Evolutionary conservation across 2,888 invertebrate genomes (phyloP).

Genomic region (Athetis lepigone): DNA sequence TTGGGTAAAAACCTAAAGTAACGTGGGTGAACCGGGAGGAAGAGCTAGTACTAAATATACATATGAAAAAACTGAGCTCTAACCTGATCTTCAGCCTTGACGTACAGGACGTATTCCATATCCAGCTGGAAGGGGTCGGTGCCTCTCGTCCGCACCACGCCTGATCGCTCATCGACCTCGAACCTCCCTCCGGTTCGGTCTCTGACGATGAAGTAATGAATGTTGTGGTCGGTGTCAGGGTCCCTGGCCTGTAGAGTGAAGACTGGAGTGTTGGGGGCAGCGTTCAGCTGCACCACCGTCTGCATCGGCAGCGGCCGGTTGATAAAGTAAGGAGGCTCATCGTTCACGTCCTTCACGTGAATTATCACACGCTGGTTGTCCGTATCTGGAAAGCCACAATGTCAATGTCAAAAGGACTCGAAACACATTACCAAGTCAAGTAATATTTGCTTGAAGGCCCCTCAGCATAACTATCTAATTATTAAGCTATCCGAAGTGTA

Average conservation of each 20-base stretch:
- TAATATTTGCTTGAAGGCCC: conserved; percentile 31
- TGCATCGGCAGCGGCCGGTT: conserved; percentile 99
- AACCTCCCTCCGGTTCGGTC: conserved; percentile 95
- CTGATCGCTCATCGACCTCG: conserved; percentile 97
- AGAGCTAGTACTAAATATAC: conserved; percentile 3
- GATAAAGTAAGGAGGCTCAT: conserved; percentile 99
- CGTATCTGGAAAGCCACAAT: conserved; percentile 92
- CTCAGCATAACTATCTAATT: conserved; percentile 37
- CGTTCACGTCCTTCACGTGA: conserved; percentile 98
- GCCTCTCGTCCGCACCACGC: conserved; percentile 97
- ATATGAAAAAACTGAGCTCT: conserved; percentile 38
- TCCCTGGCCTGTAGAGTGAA: conserved; percentile 99
- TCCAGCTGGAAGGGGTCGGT: conserved; percentile 98
- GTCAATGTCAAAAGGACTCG: conserved; percentile 23
- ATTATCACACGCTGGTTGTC: conserved; percentile 98
- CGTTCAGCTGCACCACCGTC: conserved; percentile 98
- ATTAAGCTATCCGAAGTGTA: conserved; percentile 41
- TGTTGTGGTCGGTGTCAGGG: conserved; percentile 98
- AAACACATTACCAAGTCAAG: conserved; percentile 28
- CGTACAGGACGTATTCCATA: conserved; percentile 98
- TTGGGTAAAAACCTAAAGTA: too few species aligned
- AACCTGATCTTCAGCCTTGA: conserved; percentile 98
- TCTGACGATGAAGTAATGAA: conserved; percentile 98
- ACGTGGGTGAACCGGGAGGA: too few species aligned
- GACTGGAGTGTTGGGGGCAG: conserved; percentile 98